phyloP scores from a whole-genome alignment of 2,113 vertebrate genomes.

The Lepidothrix coronata region DNA sequence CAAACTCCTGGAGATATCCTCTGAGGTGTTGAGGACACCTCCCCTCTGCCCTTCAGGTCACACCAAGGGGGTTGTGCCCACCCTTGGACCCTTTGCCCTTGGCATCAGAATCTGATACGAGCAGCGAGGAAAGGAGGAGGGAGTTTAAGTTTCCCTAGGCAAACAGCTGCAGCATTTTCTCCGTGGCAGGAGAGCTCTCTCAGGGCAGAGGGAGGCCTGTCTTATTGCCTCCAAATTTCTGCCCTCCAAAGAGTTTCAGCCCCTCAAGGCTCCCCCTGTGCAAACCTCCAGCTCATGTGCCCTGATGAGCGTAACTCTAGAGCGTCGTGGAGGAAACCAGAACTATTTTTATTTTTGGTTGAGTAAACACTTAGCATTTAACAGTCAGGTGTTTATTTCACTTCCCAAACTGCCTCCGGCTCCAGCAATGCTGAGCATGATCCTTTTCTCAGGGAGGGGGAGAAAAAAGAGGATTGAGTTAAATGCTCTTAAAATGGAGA shows the following conservation, averaged over 20 bases:
- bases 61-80: not conserved
- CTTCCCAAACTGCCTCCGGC: slow-evolving; percentile 65
- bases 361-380: slow-evolving; percentile 74
- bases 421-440: slow-evolving; percentile 60
- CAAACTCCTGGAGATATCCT: not conserved
- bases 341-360: slow-evolving; percentile 66
- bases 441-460: slow-evolving; percentile 6
- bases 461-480: slow-evolving; percentile 24
- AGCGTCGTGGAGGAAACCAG: slow-evolving; percentile 53
- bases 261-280: not conserved
- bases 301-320: slow-evolving; percentile 23
- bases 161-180: slow-evolving; percentile 55
- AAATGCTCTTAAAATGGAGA: slow-evolving; percentile 50
- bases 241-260: not conserved
- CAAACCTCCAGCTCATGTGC: slow-evolving; percentile 15
- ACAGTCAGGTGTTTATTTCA: slow-evolving; percentile 76
- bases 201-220: not conserved
- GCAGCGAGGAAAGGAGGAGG: slow-evolving; percentile 5
- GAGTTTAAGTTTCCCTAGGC: not conserved
- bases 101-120: not conserved
- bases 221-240: slow-evolving; percentile 12
- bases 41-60: not conserved
- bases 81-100: not conserved
- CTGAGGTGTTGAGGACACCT: not conserved
- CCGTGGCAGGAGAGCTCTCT: not conserved